Evolutionary conservation across 2,888 invertebrate species (phyloP), one percentile per base, ranked within the genome.

Genomic region (Timema podura): DNA sequence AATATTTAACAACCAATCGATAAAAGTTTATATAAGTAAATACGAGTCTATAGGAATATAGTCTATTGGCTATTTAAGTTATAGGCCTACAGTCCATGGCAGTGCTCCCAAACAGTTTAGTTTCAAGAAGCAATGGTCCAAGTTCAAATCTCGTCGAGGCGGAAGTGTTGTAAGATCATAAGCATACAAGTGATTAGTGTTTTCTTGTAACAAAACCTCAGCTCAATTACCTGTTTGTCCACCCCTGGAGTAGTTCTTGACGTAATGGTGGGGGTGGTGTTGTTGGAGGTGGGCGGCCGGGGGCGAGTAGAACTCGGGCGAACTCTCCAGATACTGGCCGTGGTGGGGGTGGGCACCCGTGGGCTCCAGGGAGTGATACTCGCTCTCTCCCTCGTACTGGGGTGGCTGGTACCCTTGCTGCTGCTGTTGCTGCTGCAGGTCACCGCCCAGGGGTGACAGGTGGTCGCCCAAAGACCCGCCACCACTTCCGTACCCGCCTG

Each of bases 171-270:
- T 30, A 30, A 30, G 1, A 30, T 30, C 30, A 30, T 30, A 30
- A 30, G 30, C 30, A 30, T 30, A 1, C 30, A 30, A 30, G 30
- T 30, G 30, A 30, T 30, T 30, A 30, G 30, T 30, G 3, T 30
- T 30, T 30, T 30, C 30, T 30, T 30, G 30, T 30, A 30, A 30
- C 30, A 30, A 30, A 30, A 30, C 30, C 30, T 30, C 30, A 30
- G 30, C 3, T 30, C 30, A 30, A 3, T 3, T 30, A 30, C 30
- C 30, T 30, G 9, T 13, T 30, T 15, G 74, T 83, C 85, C 75
- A 89, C 90, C 87, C 86, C 90, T 85, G 71, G 88, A 85, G 80
- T 90, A 91, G 77, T 86, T 88, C 82, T 91, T 91, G 79, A 87
- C 87, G 80, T 88, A 88, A 73, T 86, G 84, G 76, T 85, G 88